These are phyloP conservation scores for Aphelinus atriplicis DNA, from an alignment of 1,140 invertebrate species.

Conservation along the genomic window DNA sequence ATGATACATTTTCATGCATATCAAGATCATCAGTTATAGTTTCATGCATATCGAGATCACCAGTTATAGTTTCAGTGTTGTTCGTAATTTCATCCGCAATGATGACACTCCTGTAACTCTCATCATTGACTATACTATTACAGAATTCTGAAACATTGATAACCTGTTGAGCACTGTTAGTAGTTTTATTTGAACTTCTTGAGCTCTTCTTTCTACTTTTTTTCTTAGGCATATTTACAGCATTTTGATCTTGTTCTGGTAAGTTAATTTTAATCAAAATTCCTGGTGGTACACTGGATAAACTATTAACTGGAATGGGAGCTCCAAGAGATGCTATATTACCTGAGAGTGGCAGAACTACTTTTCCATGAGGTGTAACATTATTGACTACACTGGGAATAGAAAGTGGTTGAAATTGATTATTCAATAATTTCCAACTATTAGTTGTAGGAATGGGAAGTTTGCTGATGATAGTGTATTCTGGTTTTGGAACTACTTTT, in stretches of 20 bases:
- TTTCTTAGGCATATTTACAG: constrained; percentile 38
- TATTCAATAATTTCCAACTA: constrained; percentile 59
- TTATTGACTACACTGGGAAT: constrained; percentile 55
- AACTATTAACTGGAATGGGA: constrained; percentile 62
- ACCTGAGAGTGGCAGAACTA: constrained; percentile 61
- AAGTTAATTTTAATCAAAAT: constrained; percentile 64
- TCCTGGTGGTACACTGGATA: constrained; percentile 62
- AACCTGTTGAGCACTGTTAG: too few species aligned
- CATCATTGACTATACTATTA: too few species aligned
- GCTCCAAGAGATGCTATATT: constrained; percentile 60
- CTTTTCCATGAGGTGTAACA: constrained; percentile 53
- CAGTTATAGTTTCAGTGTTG: too few species aligned
- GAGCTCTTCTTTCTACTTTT: constrained; percentile 18
- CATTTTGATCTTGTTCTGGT: constrained; percentile 53
- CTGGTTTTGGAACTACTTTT: constrained; percentile 52
- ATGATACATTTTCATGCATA: constrained; percentile 5
- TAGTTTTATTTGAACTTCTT: too few species aligned
- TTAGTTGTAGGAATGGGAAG: constrained; percentile 57
- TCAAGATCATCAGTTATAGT: too few species aligned
- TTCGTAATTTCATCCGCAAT: too few species aligned
- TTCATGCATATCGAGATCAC: too few species aligned
- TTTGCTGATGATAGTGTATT: constrained; percentile 54
- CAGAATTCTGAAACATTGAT: too few species aligned
- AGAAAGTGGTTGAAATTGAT: constrained; percentile 59
- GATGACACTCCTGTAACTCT: too few species aligned